These are phyloP conservation scores for Grammomys surdaster DNA, from an alignment of 2,113 vertebrate genomes.

Conservation along the genomic window DNA sequence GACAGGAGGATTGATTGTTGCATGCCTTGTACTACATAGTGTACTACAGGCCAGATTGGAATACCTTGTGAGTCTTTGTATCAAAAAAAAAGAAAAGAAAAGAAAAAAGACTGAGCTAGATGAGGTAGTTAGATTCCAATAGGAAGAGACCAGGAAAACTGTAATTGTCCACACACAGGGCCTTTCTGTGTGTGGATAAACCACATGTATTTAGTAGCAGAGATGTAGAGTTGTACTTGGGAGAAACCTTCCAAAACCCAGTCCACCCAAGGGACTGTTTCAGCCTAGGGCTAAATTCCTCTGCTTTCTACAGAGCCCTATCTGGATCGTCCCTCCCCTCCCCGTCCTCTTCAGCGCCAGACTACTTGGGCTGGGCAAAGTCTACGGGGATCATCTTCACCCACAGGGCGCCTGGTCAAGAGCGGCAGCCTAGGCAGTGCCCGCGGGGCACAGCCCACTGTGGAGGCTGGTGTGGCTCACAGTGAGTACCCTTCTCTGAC, in stretches of 20 bases:
- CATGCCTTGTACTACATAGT: not conserved
- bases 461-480: slow-evolving; percentile 73
- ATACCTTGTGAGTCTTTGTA: not conserved
- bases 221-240: not conserved
- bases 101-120: not conserved
- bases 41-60: not conserved
- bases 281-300: not conserved
- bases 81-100: not conserved
- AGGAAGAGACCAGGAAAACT: not conserved
- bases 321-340: slow-evolving; percentile 65
- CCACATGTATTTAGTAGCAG: not conserved
- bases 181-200: not conserved
- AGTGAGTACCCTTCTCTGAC: slow-evolving; percentile 84
- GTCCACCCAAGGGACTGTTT: not conserved
- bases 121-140: not conserved
- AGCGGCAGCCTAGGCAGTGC: slow-evolving; percentile 93
- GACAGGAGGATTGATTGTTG: not conserved
- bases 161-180: not conserved
- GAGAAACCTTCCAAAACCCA: not conserved
- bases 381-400: slow-evolving; percentile 88
- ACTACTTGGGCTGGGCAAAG: slow-evolving; percentile 94
- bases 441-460: slow-evolving; percentile 75
- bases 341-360: slow-evolving; percentile 90
- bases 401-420: slow-evolving; percentile 89
- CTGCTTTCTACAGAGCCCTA: slow-evolving; percentile 48